Evolutionary conservation across 92 coral and sea anemone genomes (phyloP).

Genomic region (Zoanthus gigantus): DNA sequence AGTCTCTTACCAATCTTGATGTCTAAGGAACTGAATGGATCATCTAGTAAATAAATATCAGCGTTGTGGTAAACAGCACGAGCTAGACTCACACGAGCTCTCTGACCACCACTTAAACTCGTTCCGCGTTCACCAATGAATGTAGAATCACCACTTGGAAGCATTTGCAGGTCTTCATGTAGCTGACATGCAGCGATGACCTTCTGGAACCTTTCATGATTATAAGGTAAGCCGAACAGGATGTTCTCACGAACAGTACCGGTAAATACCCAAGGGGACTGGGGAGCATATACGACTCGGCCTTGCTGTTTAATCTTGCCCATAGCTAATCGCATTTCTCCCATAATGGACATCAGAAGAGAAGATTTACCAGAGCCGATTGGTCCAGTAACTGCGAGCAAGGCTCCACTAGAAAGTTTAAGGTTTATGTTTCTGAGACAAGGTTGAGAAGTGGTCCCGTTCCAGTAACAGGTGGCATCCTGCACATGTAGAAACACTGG

Average conservation of each 20-base stretch:
- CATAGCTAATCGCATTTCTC: conserved; percentile 32
- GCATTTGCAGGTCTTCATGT: conserved; percentile 21
- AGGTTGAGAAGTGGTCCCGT: conserved; percentile 8
- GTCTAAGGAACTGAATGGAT: conserved; percentile 51
- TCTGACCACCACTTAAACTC: conserved; percentile 56
- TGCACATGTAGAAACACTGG: conserved; percentile 12
- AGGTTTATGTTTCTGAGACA: conserved; percentile 35
- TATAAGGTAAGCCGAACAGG: conserved; percentile 37
- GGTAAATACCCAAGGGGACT: conserved; percentile 52
- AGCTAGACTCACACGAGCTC: conserved; percentile 54
- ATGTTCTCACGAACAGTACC: conserved; percentile 52
- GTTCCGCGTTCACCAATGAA: conserved; percentile 49
- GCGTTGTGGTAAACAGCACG: conserved; percentile 54
- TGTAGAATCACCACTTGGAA: conserved; percentile 42
- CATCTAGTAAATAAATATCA: conserved; percentile 50
- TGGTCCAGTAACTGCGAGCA: conserved; percentile 47
- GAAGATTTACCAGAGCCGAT: conserved; percentile 50
- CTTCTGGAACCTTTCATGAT: conserved; percentile 11
- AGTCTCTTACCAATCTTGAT: conserved; percentile 24
- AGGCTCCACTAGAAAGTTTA: conserved; percentile 35
- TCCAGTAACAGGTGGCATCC: conserved; percentile 44
- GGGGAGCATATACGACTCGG: conserved; percentile 35
- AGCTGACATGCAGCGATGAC: conserved; percentile 37
- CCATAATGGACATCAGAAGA: conserved; percentile 45
- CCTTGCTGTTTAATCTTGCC: conserved; percentile 41